Evolutionary conservation across 2,797 vertebrate species (phyloP).

Genomic region (Phylloscopus collybita): DNA sequence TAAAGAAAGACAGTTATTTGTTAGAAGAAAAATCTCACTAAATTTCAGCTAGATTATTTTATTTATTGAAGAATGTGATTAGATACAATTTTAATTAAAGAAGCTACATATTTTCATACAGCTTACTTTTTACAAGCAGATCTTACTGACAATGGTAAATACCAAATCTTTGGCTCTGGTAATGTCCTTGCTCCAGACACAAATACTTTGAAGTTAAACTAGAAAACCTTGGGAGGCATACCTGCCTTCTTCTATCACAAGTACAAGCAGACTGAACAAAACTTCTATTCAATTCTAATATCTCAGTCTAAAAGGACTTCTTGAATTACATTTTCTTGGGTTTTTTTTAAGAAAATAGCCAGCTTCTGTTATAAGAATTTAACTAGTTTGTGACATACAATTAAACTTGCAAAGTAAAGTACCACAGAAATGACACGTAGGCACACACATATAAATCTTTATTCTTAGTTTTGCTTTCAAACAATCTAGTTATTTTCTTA

Average conservation of each 20-base stretch:
- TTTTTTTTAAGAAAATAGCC: neutral
- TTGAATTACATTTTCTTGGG: neutral
- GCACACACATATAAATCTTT: accelerated
- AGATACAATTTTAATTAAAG: neutral
- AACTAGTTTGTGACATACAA: neutral
- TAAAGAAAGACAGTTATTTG: neutral
- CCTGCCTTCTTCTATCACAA: neutral
- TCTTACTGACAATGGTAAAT: neutral
- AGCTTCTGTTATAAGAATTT: neutral
- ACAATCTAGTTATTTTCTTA: neutral
- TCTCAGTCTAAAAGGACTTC: neutral
- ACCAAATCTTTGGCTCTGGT: neutral
- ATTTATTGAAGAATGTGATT: neutral
- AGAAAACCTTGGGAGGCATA: neutral
- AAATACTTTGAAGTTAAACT: neutral
- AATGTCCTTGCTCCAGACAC: neutral
- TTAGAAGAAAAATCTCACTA: neutral
- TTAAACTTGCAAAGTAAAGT: neutral
- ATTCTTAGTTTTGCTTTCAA: neutral
- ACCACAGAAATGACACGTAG: neutral
- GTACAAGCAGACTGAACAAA: accelerated
- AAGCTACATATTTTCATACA: neutral
- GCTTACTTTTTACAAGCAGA: neutral
- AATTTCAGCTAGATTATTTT: neutral
- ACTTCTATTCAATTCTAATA: neutral